These are phyloP conservation scores for Epizoanthus illoricatus DNA, from an alignment of 92 coral and sea anemone genomes.

Conservation along the genomic window DNA sequence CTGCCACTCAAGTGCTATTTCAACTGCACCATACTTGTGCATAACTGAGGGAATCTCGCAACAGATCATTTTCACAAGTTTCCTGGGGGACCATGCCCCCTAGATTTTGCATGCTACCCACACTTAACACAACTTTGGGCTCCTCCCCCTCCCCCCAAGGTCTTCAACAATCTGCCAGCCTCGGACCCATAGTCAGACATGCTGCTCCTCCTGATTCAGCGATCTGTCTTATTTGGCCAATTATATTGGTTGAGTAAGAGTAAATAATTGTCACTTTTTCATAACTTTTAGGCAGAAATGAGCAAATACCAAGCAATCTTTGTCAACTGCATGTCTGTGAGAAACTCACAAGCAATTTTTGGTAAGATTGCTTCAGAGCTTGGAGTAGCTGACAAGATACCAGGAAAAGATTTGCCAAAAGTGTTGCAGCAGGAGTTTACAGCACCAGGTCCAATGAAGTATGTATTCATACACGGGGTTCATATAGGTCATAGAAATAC, in stretches of 20 bases:
- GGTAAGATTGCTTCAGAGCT: slow-evolving; percentile 78
- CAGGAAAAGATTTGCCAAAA: slow-evolving; percentile 73
- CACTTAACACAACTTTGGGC: no score
- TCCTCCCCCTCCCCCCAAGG: no score
- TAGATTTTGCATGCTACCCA: no score
- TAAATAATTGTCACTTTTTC: not conserved
- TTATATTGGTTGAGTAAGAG: not conserved
- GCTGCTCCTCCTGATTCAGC: no score
- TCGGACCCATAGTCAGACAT: not conserved
- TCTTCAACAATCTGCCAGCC: no score
- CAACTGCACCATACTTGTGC: no score
- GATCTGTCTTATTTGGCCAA: no score
- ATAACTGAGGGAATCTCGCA: no score
- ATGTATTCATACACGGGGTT: not conserved
- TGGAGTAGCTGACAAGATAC: slow-evolving; percentile 67
- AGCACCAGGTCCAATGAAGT: slow-evolving; percentile 70
- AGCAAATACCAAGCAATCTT: slow-evolving; percentile 76
- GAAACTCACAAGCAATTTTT: slow-evolving; percentile 78
- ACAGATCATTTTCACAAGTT: no score
- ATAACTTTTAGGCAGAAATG: slow-evolving; percentile 52
- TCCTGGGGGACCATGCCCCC: no score
- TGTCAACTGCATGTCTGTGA: slow-evolving; percentile 92
- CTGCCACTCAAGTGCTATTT: no score
- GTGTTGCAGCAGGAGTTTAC: slow-evolving; percentile 81
- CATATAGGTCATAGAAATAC: not conserved